Evolutionary conservation across 2,888 invertebrate genomes (phyloP), one percentile per base, ranked within the genome.

Genomic region (Drosophila seclusa): DNA sequence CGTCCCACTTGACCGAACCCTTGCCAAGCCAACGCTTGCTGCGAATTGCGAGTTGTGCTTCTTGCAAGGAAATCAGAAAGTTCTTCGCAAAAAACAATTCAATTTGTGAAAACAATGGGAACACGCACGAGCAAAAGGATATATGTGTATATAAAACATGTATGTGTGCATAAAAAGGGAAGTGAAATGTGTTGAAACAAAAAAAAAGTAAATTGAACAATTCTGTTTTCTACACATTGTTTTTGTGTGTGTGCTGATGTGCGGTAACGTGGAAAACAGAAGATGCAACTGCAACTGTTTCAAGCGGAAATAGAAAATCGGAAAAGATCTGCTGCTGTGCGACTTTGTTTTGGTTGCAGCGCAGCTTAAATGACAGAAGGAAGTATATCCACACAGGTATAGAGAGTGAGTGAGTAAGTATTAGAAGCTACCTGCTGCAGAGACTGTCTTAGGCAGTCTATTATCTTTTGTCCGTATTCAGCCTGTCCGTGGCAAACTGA

Each of bases 61-160:
- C 64, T 76, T 65, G 38, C 66, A 66, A 78, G 78, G 78, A 78
- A 80, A 78, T 78, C 78, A 77, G 78, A 73, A 80, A 77, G 78
- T 83, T 85, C 68, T 69, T 76, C 62, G 73, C 65, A 77, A 80
- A 80, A 80, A 85, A 85, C 86, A 83, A 87, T 83, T 83, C 83
- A 83, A 83, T 83, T 83, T 85, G 82, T 72, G 82, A 81, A 70
- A 78, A 81, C 78, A 78, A 77, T 73, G 62, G 62, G 60, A 61
- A 49, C 36, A 68, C 76, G 50, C 68, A 80, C 60, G 36, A 66
- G 40, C 31, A 48, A 38, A 21, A 55, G 27, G 8, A 55, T 8
- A 55, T 55, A n/a, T 55, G 27, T 38, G n/a, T 16, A 8, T 32
- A 10, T 32, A 42, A 59, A 50, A 45, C 40, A 54, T 29, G 36